Evolutionary conservation across 2,113 vertebrate genomes (phyloP).

Genomic region (Forbesichthys agassizii): DNA sequence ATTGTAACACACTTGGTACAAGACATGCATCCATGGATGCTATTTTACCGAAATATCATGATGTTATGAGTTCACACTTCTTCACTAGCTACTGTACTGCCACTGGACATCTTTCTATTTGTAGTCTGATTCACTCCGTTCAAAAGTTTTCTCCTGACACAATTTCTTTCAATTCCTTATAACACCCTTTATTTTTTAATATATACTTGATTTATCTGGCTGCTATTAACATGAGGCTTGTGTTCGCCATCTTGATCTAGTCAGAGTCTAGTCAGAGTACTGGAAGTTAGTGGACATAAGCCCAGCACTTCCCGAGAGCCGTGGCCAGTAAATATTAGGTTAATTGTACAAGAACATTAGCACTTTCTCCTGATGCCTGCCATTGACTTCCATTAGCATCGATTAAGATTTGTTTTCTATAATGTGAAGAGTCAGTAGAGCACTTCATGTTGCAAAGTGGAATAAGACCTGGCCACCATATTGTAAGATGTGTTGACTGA

Average conservation of each 20-base stretch:
- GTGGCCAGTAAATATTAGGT: conserved; percentile 70
- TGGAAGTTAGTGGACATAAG: conserved; percentile 28
- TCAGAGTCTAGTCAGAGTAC: conserved; percentile 29
- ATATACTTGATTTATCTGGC: conserved; percentile 9
- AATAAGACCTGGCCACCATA: neutral
- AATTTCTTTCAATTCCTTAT: conserved; percentile 9
- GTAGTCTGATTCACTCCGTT: neutral
- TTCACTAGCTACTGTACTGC: no score
- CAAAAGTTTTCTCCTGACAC: neutral
- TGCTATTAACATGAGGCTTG: neutral
- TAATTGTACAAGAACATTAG: conserved; percentile 70
- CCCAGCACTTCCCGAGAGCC: conserved; percentile 50
- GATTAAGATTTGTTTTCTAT: conserved; percentile 64
- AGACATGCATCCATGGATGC: no score
- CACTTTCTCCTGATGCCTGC: conserved; percentile 54
- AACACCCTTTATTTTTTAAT: neutral
- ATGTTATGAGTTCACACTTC: no score
- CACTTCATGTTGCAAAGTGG: conserved; percentile 28
- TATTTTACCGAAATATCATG: no score
- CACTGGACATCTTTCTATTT: no score
- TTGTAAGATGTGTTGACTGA: no score
- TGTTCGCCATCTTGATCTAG: neutral
- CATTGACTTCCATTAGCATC: conserved; percentile 68
- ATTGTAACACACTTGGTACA: no score
- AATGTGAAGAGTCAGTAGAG: conserved; percentile 42